Conservation (phyloP, 2,888 invertebrate genomes). For the Ceratothoa steindachneri region DNA sequence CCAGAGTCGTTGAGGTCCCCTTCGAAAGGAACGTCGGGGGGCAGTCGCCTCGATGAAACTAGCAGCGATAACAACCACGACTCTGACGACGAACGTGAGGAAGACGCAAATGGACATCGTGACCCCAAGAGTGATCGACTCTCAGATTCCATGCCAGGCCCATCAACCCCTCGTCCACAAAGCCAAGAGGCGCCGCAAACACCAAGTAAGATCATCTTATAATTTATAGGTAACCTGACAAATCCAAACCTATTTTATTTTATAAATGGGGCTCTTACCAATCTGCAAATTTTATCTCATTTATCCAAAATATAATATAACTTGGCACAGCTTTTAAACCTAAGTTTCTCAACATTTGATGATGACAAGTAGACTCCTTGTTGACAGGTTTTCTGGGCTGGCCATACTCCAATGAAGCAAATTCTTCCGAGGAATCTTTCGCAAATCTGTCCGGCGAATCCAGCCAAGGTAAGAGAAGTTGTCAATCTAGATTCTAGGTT, state of each 20-base stretch:
- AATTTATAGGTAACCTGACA: too few species aligned
- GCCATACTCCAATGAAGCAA: constrained; percentile 2
- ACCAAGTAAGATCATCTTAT: constrained; percentile 18
- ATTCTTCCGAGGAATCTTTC: background rate
- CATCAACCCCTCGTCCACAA: constrained; percentile 34
- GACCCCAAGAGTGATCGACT: constrained; percentile 3
- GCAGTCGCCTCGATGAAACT: constrained; percentile 22
- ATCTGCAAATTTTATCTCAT: too few species aligned
- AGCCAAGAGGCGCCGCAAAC: constrained; percentile 24
- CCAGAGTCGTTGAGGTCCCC: constrained; percentile 8
- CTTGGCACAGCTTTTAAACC: too few species aligned
- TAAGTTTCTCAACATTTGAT: too few species aligned
- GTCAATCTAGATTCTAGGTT: too few species aligned
- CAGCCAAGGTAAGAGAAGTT: background rate
- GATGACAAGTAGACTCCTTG: too few species aligned
- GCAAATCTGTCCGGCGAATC: background rate
- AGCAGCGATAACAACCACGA: constrained; percentile 37
- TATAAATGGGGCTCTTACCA: too few species aligned
- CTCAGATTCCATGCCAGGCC: constrained; percentile 21
- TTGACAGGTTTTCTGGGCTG: constrained; percentile 13
- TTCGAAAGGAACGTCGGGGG: background rate
- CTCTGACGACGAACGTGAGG: constrained; percentile 35
- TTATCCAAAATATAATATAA: too few species aligned
- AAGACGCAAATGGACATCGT: background rate
- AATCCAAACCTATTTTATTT: too few species aligned